phyloP scores from a whole-genome alignment of 2,888 invertebrate species.

The Seladonia tumulorum region DNA sequence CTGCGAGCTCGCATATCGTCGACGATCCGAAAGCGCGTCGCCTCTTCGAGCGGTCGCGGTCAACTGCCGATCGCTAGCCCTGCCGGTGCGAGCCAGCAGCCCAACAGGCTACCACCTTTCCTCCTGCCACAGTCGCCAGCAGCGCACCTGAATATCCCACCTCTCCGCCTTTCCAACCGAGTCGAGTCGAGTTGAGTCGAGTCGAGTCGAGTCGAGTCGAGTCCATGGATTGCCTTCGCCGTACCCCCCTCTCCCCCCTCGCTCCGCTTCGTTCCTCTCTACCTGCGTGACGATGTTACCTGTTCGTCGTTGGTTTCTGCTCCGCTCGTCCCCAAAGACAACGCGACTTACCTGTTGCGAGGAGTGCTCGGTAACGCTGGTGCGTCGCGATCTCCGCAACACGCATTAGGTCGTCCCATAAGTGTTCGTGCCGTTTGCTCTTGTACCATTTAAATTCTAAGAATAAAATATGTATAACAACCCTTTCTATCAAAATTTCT shows the following conservation, averaged over 20 bases:
- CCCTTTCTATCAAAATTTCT: too few species aligned
- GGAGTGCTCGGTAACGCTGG: neutral
- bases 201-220: neutral
- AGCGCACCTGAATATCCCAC: constrained; percentile 50
- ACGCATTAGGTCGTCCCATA: too few species aligned
- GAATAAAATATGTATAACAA: too few species aligned
- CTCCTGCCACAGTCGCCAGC: constrained; percentile 58
- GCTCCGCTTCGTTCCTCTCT: neutral
- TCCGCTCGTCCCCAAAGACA: neutral
- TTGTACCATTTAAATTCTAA: too few species aligned
- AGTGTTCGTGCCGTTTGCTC: too few species aligned
- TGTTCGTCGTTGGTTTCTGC: neutral
- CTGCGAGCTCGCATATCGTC: constrained; percentile 35
- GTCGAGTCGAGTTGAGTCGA: neutral
- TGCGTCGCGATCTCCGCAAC: neutral
- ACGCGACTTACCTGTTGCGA: constrained; percentile 15
- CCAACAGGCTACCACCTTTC: neutral
- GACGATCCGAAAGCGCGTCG: constrained; percentile 5
- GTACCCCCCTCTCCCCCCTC: neutral
- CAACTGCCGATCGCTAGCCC: constrained; percentile 75
- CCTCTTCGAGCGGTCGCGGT: constrained; percentile 73
- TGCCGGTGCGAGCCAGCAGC: neutral
- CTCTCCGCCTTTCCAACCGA: constrained; percentile 18
- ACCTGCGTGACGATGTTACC: neutral
- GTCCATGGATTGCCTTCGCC: neutral